Conservation (phyloP, 2,888 invertebrate genomes). For the Volucella inflata region DNA sequence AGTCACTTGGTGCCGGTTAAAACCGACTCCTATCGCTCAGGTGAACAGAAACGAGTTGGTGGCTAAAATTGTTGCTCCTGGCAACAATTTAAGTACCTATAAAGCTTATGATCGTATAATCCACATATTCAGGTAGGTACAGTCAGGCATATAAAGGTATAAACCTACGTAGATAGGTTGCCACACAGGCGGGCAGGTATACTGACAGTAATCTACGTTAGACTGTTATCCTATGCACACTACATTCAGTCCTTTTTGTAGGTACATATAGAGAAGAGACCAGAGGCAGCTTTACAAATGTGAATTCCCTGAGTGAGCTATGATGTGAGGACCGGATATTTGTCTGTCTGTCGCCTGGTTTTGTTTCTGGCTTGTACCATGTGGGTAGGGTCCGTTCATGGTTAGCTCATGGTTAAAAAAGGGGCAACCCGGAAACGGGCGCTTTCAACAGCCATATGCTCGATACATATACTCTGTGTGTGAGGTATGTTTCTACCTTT, state of each 20-base stretch:
- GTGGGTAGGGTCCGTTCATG: constrained; percentile 61
- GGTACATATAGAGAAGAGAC: too few relatives aligned
- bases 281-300: constrained; percentile 7
- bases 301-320: constrained; percentile 66
- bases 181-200: neutral
- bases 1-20: neutral
- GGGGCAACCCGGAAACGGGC: neutral
- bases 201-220: constrained; percentile 61
- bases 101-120: constrained; percentile 72
- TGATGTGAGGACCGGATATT: constrained; percentile 63
- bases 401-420: constrained; percentile 32
- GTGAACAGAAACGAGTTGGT: constrained; percentile 46
- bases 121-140: constrained; percentile 60
- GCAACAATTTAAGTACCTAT: constrained; percentile 72
- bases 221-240: constrained; percentile 52
- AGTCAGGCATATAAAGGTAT: neutral
- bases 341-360: constrained; percentile 63
- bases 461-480: constrained; percentile 20
- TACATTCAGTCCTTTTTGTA: neutral
- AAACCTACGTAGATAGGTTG: too few relatives aligned
- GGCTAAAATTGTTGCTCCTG: constrained; percentile 71
- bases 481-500: neutral
- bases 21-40: constrained; percentile 14
- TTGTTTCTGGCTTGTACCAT: constrained; percentile 71
- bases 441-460: neutral